Conservation (phyloP, 1,140 invertebrate genomes). For the Sinella curviseta region DNA sequence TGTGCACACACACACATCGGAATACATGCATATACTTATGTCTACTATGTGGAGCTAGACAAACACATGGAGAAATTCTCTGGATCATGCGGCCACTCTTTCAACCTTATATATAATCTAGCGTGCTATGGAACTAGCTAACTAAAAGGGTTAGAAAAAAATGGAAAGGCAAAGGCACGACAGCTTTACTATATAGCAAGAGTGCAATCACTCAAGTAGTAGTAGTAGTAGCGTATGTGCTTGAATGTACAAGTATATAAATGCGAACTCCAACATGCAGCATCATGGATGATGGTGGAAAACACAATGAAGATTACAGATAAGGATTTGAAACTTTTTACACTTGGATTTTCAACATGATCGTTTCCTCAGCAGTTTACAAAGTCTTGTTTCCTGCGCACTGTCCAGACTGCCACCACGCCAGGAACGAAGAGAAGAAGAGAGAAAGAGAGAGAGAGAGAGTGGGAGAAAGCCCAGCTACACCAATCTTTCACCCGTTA, state of each 20-base stretch:
- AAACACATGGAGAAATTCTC: neutral
- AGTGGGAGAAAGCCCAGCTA: too few relatives aligned
- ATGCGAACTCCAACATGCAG: neutral
- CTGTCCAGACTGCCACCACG: neutral
- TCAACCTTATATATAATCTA: neutral
- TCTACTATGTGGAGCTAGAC: neutral
- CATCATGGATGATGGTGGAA: too few relatives aligned
- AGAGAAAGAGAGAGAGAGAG: too few relatives aligned
- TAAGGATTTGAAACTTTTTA: neutral
- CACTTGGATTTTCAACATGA: neutral
- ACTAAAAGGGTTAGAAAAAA: neutral
- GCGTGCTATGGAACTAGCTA: neutral
- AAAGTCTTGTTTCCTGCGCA: neutral
- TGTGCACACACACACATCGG: too few relatives aligned
- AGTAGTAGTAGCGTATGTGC: neutral
- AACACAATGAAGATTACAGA: too few relatives aligned
- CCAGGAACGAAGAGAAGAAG: neutral
- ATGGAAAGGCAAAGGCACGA: neutral
- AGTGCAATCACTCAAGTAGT: neutral
- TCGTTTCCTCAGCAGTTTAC: neutral
- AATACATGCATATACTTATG: too few relatives aligned
- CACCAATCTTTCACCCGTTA: too few relatives aligned
- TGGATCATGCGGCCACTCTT: neutral
- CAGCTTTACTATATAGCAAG: too few relatives aligned
- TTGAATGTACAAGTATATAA: neutral